Base-by-base conservation (phyloP, 1,140 invertebrate species). In the Lethrus apterus region DNA sequence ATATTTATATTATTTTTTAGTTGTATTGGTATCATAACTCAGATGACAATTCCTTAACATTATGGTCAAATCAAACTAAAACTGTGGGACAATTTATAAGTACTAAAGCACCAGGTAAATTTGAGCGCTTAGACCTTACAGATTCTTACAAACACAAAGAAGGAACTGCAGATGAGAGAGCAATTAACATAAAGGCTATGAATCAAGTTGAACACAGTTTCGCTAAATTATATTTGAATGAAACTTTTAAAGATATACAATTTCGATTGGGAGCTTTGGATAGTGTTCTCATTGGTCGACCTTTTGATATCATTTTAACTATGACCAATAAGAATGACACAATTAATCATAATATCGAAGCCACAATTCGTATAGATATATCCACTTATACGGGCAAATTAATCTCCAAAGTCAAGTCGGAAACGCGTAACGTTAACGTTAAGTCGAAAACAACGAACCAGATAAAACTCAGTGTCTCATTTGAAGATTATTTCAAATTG, bases 161-260 rank as follows among this genome's bases (percentile, higher is more conserved):
- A 72, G 83, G 78, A 31, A 80, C 76, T 10, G 58, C 69, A 4
- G 85, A 90, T 57, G 89, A 93, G 64, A 72, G 90, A 18, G 77
- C 76, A 51, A 80, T 79, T 0, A 91, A 92, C 86, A 59, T 89
- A 11, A 85, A 83, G 65, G 90, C 89, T 10, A 66, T 93, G 0
- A 78, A 79, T 35, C 80, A 86, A 63, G 83, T 86, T 17, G 79
- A 84, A 43, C 87, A 78, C 47, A 68, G 82, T 3, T 93, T 89
- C 58, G 88, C 87, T 36, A 71, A 88, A 9, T 92, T 90, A 62
- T 93, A 93, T 55, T 70, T 93, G 0, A 93, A 93, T 56, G 88
- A 92, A 49, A 84, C 82, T 15, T 90, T 93, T 61, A 91, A 92
- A 59, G 89, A 93, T 36, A 74, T 93, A 31, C 70, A 78, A 46